phyloP scores from a whole-genome alignment of 2,797 vertebrate genomes.

The Pseudotriccus pelzelni region DNA sequence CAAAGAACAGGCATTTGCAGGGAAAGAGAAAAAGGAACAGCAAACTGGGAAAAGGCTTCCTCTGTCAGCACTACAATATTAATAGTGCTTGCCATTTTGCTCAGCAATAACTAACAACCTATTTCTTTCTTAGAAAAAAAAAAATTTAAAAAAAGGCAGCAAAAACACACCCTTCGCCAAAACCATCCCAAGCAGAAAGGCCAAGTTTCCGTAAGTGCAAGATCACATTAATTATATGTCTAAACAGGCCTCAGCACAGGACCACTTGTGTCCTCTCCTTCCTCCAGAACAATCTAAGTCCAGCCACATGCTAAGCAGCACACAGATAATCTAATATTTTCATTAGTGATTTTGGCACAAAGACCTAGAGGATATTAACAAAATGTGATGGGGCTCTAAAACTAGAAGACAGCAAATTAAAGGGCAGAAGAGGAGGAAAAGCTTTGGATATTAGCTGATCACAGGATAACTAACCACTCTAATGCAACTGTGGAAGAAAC shows the following conservation, averaged over 20 bases:
- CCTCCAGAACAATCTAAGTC: too few species aligned
- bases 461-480: neutral
- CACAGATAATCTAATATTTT: neutral
- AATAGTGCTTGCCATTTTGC: neutral
- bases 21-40: neutral
- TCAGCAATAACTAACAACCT: slow-evolving; percentile 39
- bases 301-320: too few species aligned
- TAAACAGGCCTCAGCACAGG: neutral
- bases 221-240: slow-evolving; percentile 36
- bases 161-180: slow-evolving; percentile 28
- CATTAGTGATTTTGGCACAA: neutral
- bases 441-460: neutral
- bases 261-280: too few species aligned
- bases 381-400: neutral
- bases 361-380: neutral
- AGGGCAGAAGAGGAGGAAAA: neutral
- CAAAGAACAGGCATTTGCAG: slow-evolving; percentile 22
- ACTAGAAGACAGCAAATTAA: neutral
- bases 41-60: slow-evolving; percentile 27
- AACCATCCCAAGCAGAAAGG: slow-evolving; percentile 37
- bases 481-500: neutral
- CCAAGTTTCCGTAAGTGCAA: slow-evolving; percentile 49
- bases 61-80: slow-evolving; percentile 34
- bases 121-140: slow-evolving; percentile 9
- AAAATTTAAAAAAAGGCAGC: neutral